phyloP scores from a whole-genome alignment of 2,888 invertebrate species.

The Melanostoma mellinum region DNA sequence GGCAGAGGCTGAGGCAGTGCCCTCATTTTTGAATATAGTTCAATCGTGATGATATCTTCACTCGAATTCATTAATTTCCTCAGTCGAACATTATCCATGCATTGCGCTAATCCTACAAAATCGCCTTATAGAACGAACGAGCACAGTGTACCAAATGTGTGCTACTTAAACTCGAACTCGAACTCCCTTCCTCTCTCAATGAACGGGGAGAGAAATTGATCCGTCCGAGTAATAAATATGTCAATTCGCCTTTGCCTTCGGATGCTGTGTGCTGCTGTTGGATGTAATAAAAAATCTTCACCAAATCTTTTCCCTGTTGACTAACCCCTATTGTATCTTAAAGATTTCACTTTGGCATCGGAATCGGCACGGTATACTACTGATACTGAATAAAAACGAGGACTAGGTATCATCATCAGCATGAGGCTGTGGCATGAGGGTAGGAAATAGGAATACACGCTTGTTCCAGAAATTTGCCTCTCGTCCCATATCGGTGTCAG shows the following conservation, averaged over 20 bases:
- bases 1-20: background rate
- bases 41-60: slow-evolving; percentile 72
- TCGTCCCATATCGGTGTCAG: slow-evolving; percentile 70
- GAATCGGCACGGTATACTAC: background rate
- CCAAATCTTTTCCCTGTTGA: slow-evolving; percentile 65
- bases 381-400: too few relatives aligned
- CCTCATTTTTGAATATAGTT: slow-evolving; percentile 61
- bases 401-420: slow-evolving; percentile 1
- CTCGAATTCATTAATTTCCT: slow-evolving; percentile 71
- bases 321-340: slow-evolving; percentile 69
- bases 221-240: slow-evolving; percentile 71
- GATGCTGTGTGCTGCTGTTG: slow-evolving; percentile 44
- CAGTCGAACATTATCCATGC: slow-evolving; percentile 67
- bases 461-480: slow-evolving; percentile 64
- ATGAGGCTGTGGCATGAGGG: slow-evolving; percentile 51
- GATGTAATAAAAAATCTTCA: slow-evolving; percentile 71
- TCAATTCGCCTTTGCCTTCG: slow-evolving; percentile 60
- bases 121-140: slow-evolving; percentile 53
- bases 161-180: background rate
- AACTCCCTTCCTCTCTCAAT: slow-evolving; percentile 3
- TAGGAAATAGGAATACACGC: slow-evolving; percentile 16
- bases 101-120: slow-evolving; percentile 65
- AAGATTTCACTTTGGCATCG: slow-evolving; percentile 41
- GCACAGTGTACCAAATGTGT: slow-evolving; percentile 23
- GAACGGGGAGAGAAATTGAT: slow-evolving; percentile 62